These are phyloP conservation scores for Sylvilagus bachmani DNA, from an alignment of 2,113 vertebrate genomes.

Conservation along the genomic window DNA sequence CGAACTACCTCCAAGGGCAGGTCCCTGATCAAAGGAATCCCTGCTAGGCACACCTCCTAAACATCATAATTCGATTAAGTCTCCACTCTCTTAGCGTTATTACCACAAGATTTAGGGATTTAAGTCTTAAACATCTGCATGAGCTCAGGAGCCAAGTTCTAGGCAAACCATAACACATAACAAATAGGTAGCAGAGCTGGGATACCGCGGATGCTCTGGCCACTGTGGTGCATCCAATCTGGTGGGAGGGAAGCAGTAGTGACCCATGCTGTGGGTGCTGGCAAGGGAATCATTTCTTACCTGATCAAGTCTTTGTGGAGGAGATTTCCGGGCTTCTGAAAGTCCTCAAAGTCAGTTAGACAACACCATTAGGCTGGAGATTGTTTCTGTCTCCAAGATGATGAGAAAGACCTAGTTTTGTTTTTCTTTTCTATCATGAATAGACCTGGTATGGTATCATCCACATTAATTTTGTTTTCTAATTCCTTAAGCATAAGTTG, in stretches of 20 bases:
- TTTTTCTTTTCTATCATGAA: neutral
- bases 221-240: neutral
- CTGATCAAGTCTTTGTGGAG: neutral
- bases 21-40: no score
- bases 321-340: neutral
- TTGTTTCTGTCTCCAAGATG: conserved; percentile 1
- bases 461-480: neutral
- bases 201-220: neutral
- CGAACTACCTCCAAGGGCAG: no score
- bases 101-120: no score
- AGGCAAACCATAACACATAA: no score
- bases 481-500: neutral
- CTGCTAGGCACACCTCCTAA: no score
- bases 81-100: no score
- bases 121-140: no score
- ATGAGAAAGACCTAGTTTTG: neutral
- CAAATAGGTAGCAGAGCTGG: neutral
- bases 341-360: neutral
- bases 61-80: no score
- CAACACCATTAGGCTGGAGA: neutral
- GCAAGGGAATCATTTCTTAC: conserved; percentile 5
- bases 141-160: no score
- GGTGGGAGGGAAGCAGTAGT: neutral
- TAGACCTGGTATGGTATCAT: neutral
- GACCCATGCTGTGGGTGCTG: neutral